Evolutionary conservation across 2,113 vertebrate species (phyloP).

Genomic region (Asarcornis scutulata): DNA sequence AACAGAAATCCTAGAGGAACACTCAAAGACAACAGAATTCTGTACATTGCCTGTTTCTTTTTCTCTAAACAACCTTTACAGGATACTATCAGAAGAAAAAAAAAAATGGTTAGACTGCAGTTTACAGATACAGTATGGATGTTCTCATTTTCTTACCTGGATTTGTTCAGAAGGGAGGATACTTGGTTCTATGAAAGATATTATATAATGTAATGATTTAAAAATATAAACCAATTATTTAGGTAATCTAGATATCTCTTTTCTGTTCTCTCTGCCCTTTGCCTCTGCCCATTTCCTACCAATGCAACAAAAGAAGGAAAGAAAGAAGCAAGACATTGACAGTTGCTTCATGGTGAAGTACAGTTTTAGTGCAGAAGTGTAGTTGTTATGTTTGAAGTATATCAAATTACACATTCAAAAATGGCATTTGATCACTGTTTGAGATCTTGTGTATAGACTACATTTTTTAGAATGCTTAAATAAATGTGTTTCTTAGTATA

Average conservation of each 20-base stretch:
- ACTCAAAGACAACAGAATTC: background rate
- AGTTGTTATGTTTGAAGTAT: background rate
- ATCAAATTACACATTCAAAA: background rate
- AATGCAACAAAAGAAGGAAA: background rate
- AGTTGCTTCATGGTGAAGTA: background rate
- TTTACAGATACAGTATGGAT: background rate
- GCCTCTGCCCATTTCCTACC: rapidly evolving
- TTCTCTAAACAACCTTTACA: background rate
- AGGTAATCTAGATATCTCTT: rapidly evolving
- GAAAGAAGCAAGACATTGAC: background rate
- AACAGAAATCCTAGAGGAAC: background rate
- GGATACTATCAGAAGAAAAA: background rate
- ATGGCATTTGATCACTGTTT: background rate
- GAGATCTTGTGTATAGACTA: background rate
- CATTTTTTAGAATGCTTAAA: background rate
- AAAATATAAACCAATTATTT: background rate
- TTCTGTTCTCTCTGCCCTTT: background rate
- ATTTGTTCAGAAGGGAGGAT: background rate
- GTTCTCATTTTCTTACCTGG: background rate
- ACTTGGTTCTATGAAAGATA: background rate
- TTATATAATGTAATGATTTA: background rate
- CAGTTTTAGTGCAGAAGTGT: background rate
- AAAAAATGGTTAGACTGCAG: background rate
- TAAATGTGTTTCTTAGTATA: background rate
- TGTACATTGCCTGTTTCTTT: background rate